phyloP scores from a whole-genome alignment of 2,888 invertebrate species.

The Lomographa bimaculata region DNA sequence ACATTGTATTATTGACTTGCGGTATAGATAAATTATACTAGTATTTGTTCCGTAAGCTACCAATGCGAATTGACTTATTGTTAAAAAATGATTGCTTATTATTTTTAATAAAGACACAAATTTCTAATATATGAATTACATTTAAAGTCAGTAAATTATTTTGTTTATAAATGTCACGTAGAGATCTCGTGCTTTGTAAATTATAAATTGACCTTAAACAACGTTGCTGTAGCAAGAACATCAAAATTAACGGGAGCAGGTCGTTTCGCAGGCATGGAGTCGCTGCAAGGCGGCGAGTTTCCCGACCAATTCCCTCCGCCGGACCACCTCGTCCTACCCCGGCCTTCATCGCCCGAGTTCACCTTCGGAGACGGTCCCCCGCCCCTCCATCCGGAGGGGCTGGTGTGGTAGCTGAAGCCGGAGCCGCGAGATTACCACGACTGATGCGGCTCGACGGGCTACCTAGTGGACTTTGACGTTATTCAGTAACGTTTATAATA shows the following conservation, averaged over 20 bases:
- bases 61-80: too few relatives aligned
- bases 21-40: too few relatives aligned
- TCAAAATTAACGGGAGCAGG: conserved; percentile 85
- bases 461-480: conserved; percentile 65
- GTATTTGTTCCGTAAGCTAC: too few relatives aligned
- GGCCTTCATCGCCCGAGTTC: conserved; percentile 90
- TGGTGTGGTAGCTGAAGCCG: conserved; percentile 84
- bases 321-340: conserved; percentile 87
- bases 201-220: too few relatives aligned
- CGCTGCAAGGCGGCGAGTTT: conserved; percentile 75
- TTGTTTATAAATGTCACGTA: too few relatives aligned
- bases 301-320: conserved; percentile 85
- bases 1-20: too few relatives aligned
- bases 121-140: too few relatives aligned
- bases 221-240: too few relatives aligned
- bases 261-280: conserved; percentile 90
- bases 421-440: conserved; percentile 84
- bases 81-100: too few relatives aligned
- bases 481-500: conserved; percentile 37
- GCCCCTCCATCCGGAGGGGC: conserved; percentile 76
- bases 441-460: conserved; percentile 81
- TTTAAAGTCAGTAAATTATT: too few relatives aligned
- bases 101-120: too few relatives aligned
- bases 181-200: too few relatives aligned
- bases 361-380: conserved; percentile 83